These are phyloP conservation scores for Acleris cristana DNA, from an alignment of 2,888 invertebrate genomes.

Conservation along the genomic window DNA sequence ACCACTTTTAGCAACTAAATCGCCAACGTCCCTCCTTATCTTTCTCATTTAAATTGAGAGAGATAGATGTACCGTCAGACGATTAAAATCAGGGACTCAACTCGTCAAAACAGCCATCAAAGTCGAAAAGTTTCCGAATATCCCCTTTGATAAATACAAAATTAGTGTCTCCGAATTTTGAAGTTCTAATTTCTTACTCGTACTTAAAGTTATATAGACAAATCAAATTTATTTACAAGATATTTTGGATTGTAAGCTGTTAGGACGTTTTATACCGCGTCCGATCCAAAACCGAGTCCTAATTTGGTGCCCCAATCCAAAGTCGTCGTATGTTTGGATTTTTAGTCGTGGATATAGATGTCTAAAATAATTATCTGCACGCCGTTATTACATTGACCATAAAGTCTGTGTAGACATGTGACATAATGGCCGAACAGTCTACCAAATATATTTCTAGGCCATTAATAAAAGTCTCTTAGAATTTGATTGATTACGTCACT, in stretches of 20 bases:
- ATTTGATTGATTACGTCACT: too few species aligned
- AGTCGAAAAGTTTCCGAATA: constrained; percentile 20
- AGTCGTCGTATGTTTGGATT: too few species aligned
- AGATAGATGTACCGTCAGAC: constrained; percentile 17
- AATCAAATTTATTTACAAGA: constrained; percentile 1
- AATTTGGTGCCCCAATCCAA: too few species aligned
- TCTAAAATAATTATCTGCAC: too few species aligned
- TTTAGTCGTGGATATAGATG: too few species aligned
- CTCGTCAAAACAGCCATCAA: constrained; percentile 24
- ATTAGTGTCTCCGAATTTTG: constrained; percentile 22
- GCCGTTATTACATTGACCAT: too few species aligned
- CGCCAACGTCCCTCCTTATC: constrained; percentile 4
- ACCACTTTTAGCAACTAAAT: background rate
- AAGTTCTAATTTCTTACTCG: constrained; percentile 17
- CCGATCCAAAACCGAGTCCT: too few species aligned
- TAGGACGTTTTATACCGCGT: too few species aligned
- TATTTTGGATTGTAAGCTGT: background rate
- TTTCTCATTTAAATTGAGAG: background rate
- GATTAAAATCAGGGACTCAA: constrained; percentile 21
- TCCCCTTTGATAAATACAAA: constrained; percentile 25
- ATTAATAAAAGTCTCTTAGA: too few species aligned
- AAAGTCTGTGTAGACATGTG: too few species aligned
- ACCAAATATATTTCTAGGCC: too few species aligned
- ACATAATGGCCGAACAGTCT: too few species aligned
- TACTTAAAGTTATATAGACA: constrained; percentile 9